phyloP scores from a whole-genome alignment of 2,113 vertebrate genomes.

The Antidorcas marsupialis region DNA sequence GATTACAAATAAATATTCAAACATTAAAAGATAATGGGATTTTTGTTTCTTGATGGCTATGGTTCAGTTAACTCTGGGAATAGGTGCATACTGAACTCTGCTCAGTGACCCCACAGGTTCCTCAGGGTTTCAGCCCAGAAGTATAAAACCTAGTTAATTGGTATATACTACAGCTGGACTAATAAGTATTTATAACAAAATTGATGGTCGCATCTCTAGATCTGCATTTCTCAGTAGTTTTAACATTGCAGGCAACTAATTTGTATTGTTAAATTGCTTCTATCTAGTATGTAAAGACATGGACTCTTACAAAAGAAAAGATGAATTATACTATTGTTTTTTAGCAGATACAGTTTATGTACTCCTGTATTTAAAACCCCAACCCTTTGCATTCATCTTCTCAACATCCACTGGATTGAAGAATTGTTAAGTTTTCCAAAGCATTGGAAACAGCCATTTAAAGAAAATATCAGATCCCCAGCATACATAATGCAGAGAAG shows the following conservation, averaged over 20 bases:
- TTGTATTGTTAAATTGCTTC: slow-evolving; percentile 28
- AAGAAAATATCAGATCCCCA: neutral
- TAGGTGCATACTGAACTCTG: neutral
- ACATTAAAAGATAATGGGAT: neutral
- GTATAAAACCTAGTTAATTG: neutral
- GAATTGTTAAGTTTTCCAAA: neutral
- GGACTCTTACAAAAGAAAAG: neutral
- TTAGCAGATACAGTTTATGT: neutral
- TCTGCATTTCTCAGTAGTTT: neutral
- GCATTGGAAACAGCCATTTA: neutral
- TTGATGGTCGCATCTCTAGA: neutral
- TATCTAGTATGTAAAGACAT: neutral
- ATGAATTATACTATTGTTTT: neutral
- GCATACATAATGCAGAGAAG: neutral
- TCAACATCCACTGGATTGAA: neutral
- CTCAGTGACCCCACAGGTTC: neutral
- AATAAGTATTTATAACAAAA: neutral
- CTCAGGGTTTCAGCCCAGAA: neutral
- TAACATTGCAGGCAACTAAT: neutral
- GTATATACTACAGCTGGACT: neutral
- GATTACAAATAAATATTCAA: neutral
- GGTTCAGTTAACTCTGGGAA: neutral
- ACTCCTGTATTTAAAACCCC: neutral
- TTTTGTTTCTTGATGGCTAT: neutral
- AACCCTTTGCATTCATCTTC: neutral